Base-by-base conservation (phyloP, 1,140 invertebrate species). In the Drosophila tsacasi region DNA sequence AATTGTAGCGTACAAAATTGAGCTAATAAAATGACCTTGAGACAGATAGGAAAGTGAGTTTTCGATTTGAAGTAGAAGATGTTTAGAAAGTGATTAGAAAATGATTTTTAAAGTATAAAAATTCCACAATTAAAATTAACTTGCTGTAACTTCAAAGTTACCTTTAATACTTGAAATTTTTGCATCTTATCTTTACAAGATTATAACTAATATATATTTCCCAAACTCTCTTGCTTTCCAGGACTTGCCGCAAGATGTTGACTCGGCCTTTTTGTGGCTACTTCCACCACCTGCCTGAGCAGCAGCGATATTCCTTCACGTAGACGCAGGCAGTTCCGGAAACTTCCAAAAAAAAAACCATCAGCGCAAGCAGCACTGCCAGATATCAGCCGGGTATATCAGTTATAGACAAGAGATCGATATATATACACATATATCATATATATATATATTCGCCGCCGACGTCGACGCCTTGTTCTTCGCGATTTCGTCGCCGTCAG, bases 401-500 rank as follows among this genome's bases (percentile, higher is more conserved):
- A 46, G 55, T 47, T 39, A 74, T 52, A 60, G 46, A 61, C 42
- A 63, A 39, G 40, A 44, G 27, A 67, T 60, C 64, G 25, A 60
- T 46, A 47, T 60, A 57, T 54, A 78, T 32, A 65, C 32, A 63
- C 44, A 69, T 62, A 69, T 73, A 77, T 63, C 47, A 57, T 52
- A 77, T 40, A 74, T 32, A 77, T 49, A 66, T 50, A 78, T 71
- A 74, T 79, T 55, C 73, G 62, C 35, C 60, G 74, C 66, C 61
- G 52, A 65, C 78, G 83, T 86, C 75, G 72, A 66, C 65, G 85
- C 80, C 85, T 89, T 89, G 84, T 89, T 89, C 84, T 89, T 89
- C 84, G 84, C 87, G 74, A 71, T 81, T 84, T 89, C 84, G 84
- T 89, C 84, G 81, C 84, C 75, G 83, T 87, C 84, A 86, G 83